Conservation (phyloP, 2,797 vertebrate genomes). For the Fistularia commersonii region DNA sequence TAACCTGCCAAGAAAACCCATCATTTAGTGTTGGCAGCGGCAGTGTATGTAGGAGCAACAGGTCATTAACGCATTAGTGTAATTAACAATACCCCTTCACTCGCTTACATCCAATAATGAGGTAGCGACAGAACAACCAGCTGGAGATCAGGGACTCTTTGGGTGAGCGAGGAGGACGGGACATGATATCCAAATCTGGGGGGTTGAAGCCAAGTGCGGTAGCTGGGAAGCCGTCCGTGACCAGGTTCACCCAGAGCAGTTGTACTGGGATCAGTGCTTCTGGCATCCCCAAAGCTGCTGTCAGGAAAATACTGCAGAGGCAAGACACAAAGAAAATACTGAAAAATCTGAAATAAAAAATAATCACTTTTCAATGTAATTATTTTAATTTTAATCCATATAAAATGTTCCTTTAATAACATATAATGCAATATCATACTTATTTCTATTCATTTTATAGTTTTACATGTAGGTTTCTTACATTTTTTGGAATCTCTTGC, state of each 20-base stretch:
- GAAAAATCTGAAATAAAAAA: neutral
- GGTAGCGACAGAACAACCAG: constrained; percentile 81
- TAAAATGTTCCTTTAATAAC: no score
- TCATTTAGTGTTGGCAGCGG: neutral
- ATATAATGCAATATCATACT: no score
- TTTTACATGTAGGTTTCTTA: no score
- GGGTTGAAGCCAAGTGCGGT: constrained; percentile 81
- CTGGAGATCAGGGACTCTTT: constrained; percentile 78
- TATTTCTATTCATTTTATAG: no score
- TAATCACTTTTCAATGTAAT: no score
- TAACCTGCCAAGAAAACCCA: constrained; percentile 55
- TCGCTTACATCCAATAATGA: constrained; percentile 78
- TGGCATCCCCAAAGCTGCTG: constrained; percentile 79
- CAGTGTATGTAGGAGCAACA: neutral
- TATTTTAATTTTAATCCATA: no score
- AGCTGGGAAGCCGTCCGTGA: constrained; percentile 78
- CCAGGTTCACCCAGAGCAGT: constrained; percentile 79
- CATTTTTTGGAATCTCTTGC: no score
- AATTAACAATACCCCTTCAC: neutral
- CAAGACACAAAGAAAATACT: neutral
- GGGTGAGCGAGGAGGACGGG: constrained; percentile 73
- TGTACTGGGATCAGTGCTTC: constrained; percentile 80
- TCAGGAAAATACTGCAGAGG: constrained; percentile 74
- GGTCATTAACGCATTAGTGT: neutral
- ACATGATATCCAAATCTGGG: constrained; percentile 80